Evolutionary conservation across 2,113 vertebrate species (phyloP), one percentile per base, ranked within the genome.

Genomic region (Burhinus oedicnemus): DNA sequence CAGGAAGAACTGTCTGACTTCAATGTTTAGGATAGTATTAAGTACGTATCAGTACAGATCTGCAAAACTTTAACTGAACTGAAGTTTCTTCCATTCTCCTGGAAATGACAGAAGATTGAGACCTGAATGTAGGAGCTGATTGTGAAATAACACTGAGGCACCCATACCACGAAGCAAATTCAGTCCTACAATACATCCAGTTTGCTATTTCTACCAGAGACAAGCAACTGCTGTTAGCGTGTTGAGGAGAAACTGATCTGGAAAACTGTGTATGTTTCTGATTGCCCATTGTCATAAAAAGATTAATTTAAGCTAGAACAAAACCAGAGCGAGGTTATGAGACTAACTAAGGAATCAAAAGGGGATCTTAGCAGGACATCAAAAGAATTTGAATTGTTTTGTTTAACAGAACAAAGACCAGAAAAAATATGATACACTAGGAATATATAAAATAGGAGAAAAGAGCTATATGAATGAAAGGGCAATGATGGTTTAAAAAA

Each of bases 151-250:
- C 40, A 54, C 9, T 7, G 20, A 71, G n/a, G 29, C 4, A 36
- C 57, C 4, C 5, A 30, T 32, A 58, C 15, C 21, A 82, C 9
- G 9, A 78, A 34, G 55, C 9, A 77, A 71, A 81, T 61, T 49
- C 30, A 38, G 7, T 47, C 58, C 58, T 87, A 71, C 25, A 47
- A 29, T 54, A 34, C 19, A 26, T 18, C 9, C 20, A 32, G 40
- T 42, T 82, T 70, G 13, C 7, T 36, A 42, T 66, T 58, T 83
- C 36, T 52, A 83, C 27, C 26, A 70, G 30, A 40, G 21, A 51
- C 11, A 52, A 47, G 44, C 4, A 77, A 36, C 34, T 34, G 26
- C 4, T 52, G 6, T 14, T 54, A 60, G 7, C 0, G 0, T n/a
- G 71, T 87, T 71, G 26, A 12, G n/a, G 34, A 66, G 65, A 74